phyloP scores from a whole-genome alignment of 2,113 vertebrate species.

The Aegotheles bennettii region DNA sequence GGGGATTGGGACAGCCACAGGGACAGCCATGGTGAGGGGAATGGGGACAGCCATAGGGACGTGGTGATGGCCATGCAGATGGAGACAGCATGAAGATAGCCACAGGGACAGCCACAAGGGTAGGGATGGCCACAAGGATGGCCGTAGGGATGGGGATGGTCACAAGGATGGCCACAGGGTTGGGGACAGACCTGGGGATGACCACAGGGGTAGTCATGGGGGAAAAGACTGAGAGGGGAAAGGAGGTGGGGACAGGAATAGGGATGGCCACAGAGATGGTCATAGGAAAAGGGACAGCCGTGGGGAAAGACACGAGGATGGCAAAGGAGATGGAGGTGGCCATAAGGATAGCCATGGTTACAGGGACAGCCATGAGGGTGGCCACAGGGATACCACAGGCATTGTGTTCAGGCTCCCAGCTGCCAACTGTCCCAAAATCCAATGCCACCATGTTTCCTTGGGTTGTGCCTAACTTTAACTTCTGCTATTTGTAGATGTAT shows the following conservation, averaged over 20 bases:
- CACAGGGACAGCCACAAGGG: neutral
- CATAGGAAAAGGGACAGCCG: neutral
- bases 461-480: neutral
- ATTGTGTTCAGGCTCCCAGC: neutral
- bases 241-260: neutral
- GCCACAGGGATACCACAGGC: neutral
- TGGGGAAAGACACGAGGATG: neutral
- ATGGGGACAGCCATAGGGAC: too few species aligned
- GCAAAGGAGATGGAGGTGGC: neutral
- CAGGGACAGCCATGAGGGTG: neutral
- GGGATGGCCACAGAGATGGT: neutral
- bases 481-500: neutral
- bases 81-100: neutral
- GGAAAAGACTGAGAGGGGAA: neutral
- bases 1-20: neutral
- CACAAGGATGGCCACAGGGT: neutral
- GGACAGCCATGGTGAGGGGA: too few species aligned
- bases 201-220: too few species aligned
- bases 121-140: too few species aligned
- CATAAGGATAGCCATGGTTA: too few species aligned
- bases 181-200: too few species aligned
- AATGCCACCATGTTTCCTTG: too few species aligned
- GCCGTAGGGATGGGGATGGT: neutral
- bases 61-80: too few species aligned
- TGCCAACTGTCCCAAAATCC: neutral